These are phyloP conservation scores for Zaprionus lineosus DNA, from an alignment of 2,888 invertebrate genomes.

Conservation along the genomic window DNA sequence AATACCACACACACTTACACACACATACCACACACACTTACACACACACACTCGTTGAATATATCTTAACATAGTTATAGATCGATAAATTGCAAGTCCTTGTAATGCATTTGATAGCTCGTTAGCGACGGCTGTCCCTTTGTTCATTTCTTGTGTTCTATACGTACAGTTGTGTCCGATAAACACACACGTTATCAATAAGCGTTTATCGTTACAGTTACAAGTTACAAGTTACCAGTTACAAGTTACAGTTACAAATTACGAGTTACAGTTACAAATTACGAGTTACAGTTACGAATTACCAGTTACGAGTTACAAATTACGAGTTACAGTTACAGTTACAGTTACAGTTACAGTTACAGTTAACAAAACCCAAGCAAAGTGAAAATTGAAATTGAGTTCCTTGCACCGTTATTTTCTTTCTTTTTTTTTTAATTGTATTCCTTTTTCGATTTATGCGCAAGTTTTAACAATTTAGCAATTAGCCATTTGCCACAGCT, in stretches of 20 bases:
- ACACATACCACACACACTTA: slow-evolving; percentile 20
- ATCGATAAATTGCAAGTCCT: slow-evolving; percentile 39
- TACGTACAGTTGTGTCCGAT: slow-evolving; percentile 31
- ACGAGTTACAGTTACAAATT: slow-evolving; percentile 26
- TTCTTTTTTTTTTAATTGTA: slow-evolving; percentile 4
- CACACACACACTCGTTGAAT: slow-evolving; percentile 13
- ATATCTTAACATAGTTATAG: slow-evolving; percentile 51
- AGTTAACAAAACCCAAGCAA: too few species aligned
- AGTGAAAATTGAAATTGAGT: background rate
- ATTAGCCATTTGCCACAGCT: slow-evolving; percentile 26
- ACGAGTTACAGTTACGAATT: slow-evolving; percentile 28
- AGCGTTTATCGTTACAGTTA: slow-evolving; percentile 15
- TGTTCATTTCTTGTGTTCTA: slow-evolving; percentile 29
- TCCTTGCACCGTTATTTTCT: slow-evolving; percentile 46
- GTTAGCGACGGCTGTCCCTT: slow-evolving; percentile 34
- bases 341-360: slow-evolving; percentile 29
- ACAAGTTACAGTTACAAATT: slow-evolving; percentile 3
- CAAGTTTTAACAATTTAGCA: slow-evolving; percentile 26
- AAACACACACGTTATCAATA: slow-evolving; percentile 41
- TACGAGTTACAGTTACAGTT: background rate
- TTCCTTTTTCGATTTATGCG: slow-evolving; percentile 23
- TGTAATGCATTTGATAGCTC: slow-evolving; percentile 41
- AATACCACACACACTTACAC: slow-evolving; percentile 22
- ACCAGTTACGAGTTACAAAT: slow-evolving; percentile 24
- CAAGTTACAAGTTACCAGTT: slow-evolving; percentile 17